Evolutionary conservation across 2,888 invertebrate genomes (phyloP).

Genomic region (Meghimatium bilineatum): DNA sequence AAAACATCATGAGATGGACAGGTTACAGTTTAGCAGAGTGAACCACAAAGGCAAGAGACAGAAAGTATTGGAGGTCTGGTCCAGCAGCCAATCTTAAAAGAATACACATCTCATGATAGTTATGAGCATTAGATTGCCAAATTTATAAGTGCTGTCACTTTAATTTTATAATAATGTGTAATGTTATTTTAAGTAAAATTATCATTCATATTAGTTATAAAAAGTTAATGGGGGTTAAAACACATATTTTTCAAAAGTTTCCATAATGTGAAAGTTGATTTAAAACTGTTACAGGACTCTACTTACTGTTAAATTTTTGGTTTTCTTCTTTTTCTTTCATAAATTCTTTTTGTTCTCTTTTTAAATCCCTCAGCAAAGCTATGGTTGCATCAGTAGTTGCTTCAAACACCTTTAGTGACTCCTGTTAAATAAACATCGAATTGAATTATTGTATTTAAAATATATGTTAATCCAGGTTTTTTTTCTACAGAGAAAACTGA

Average conservation of each 20-base stretch:
- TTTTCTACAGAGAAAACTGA: not conserved
- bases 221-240: no score
- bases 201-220: no score
- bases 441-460: not conserved
- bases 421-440: conserved; percentile 56
- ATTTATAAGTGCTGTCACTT: no score
- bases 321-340: conserved; percentile 50
- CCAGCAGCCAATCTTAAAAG: no score
- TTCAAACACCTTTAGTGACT: conserved; percentile 67
- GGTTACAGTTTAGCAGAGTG: no score
- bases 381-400: conserved; percentile 68
- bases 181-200: no score
- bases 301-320: conserved; percentile 51
- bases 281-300: not conserved
- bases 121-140: no score
- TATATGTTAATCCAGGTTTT: not conserved
- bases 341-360: conserved; percentile 66
- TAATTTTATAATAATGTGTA: no score
- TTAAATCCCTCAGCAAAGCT: conserved; percentile 69
- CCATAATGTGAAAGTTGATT: not conserved
- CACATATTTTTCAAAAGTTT: not conserved
- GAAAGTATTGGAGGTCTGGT: no score
- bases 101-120: no score
- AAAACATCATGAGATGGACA: no score
- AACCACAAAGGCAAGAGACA: no score